phyloP scores from a whole-genome alignment of 92 coral and sea anemone genomes.

The Epizoanthus illoricatus region DNA sequence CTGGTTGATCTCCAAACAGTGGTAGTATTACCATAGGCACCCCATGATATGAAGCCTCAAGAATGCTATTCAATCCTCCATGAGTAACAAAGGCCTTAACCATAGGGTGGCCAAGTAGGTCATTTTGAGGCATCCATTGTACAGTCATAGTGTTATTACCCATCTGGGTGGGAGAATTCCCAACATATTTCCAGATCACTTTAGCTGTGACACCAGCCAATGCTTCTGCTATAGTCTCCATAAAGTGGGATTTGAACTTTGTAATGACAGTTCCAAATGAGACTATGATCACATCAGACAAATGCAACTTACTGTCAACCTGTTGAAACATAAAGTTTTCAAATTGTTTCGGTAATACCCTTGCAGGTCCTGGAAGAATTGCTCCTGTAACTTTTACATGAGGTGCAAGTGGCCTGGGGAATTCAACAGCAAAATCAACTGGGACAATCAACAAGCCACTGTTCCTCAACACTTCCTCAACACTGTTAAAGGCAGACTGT shows the following conservation, averaged over 20 bases:
- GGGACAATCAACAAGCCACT: slow-evolving; percentile 69
- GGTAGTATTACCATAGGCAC: slow-evolving; percentile 78
- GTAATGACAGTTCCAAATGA: slow-evolving; percentile 84
- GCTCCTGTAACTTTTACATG: slow-evolving; percentile 84
- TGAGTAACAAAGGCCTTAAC: slow-evolving; percentile 81
- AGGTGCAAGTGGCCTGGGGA: slow-evolving; percentile 72
- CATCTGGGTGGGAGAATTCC: slow-evolving; percentile 33
- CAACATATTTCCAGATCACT: slow-evolving; percentile 29
- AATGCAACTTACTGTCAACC: background rate
- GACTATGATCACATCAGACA: slow-evolving; percentile 55
- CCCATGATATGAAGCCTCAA: slow-evolving; percentile 53
- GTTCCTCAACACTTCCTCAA: slow-evolving; percentile 59
- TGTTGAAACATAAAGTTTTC: slow-evolving; percentile 50
- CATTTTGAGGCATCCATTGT: slow-evolving; percentile 64
- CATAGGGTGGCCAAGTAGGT: slow-evolving; percentile 68
- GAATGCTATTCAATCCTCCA: slow-evolving; percentile 76
- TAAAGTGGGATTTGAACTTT: slow-evolving; percentile 49
- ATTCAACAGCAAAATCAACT: slow-evolving; percentile 73
- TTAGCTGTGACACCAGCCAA: slow-evolving; percentile 8
- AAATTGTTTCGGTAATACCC: slow-evolving; percentile 48
- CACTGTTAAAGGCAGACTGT: slow-evolving; percentile 48
- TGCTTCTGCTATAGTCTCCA: slow-evolving; percentile 13
- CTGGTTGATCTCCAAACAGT: slow-evolving; percentile 74
- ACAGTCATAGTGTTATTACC: slow-evolving; percentile 51
- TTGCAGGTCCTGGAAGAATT: slow-evolving; percentile 72